Percentiles rank a stretch among this genome's conserved stretches.
Conservation (phyloP, 2,888 invertebrate genomes). For the Conops quadrifasciatus region DNA sequence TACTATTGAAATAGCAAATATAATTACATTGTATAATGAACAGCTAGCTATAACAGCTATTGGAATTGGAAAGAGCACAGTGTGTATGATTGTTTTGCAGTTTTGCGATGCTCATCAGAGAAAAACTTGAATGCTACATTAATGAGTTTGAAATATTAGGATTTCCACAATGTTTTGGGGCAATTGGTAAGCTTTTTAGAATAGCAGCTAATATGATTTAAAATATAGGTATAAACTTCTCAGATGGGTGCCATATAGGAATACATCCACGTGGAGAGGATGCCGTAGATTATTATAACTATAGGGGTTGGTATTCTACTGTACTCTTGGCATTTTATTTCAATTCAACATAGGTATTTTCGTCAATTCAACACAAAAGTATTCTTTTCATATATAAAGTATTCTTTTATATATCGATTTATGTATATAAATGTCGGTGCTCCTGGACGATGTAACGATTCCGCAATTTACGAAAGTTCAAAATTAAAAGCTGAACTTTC, state of each 20-base stretch:
- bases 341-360: not conserved
- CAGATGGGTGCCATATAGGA: conserved; percentile 1
- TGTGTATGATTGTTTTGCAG: not conserved
- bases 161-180: not conserved
- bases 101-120: conserved; percentile 1
- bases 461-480: not conserved
- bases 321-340: conserved; percentile 1
- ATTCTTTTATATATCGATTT: not conserved
- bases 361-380: not conserved
- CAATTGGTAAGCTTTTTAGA: not conserved
- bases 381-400: not conserved
- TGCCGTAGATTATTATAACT: not conserved
- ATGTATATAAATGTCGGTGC: not conserved
- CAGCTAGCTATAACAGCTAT: no score
- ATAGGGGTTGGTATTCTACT: not conserved
- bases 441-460: not conserved
- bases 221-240: no score
- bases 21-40: no score
- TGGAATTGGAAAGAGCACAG: conserved; percentile 30
- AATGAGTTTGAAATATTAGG: not conserved
- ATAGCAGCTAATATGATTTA: no score
- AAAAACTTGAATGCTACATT: no score
- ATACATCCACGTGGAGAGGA: not conserved
- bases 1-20: no score
- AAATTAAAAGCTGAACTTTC: not conserved